Conservation (phyloP, 2,888 invertebrate genomes). For the Zaprionus bogoriensis region DNA sequence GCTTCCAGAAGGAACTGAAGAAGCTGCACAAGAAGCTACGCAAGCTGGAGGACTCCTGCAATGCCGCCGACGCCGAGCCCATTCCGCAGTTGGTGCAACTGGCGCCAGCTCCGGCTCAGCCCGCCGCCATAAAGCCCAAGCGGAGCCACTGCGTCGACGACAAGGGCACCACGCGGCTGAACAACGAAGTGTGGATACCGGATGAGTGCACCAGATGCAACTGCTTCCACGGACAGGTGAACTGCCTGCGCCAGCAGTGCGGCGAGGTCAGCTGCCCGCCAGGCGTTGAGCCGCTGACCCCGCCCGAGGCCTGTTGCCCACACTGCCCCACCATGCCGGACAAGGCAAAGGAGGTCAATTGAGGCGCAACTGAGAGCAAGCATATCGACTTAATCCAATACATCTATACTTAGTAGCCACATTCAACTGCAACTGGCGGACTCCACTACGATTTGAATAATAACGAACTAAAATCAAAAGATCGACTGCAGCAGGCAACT, state of each 20-base stretch:
- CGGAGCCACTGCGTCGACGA: constrained; percentile 82
- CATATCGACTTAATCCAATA: constrained; percentile 67
- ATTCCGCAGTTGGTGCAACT: constrained; percentile 52
- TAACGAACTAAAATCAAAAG: background rate
- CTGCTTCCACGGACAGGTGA: constrained; percentile 83
- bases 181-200: constrained; percentile 84
- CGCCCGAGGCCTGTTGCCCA: constrained; percentile 83
- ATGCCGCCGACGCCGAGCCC: constrained; percentile 73
- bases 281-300: constrained; percentile 75
- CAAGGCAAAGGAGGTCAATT: constrained; percentile 23
- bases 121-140: constrained; percentile 55
- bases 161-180: constrained; percentile 81
- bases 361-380: constrained; percentile 21
- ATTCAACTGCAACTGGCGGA: constrained; percentile 26
- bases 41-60: constrained; percentile 82
- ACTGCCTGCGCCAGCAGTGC: constrained; percentile 83
- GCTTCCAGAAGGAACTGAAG: constrained; percentile 84
- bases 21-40: constrained; percentile 84
- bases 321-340: constrained; percentile 75
- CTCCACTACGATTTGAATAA: constrained; percentile 7
- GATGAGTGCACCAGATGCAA: constrained; percentile 84
- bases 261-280: constrained; percentile 80
- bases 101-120: constrained; percentile 33
- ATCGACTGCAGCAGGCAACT: too few species aligned
- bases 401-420: constrained; percentile 65